Evolutionary conservation across 2,113 vertebrate species (phyloP).

Genomic region (Psophia crepitans): DNA sequence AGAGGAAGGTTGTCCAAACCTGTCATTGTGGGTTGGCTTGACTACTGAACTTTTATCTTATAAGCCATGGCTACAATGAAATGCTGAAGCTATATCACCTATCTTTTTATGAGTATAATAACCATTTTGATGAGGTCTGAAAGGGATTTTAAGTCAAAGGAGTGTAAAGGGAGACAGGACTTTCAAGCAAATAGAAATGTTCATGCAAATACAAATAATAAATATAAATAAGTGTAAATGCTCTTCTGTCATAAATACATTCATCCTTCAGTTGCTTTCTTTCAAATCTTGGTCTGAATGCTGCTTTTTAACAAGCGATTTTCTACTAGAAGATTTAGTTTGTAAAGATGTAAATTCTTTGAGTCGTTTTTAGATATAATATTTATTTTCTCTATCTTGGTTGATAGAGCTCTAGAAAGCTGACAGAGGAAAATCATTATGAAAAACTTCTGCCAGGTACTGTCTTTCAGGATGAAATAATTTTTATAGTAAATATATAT

Average conservation of each 20-base stretch:
- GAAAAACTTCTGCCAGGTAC: background rate
- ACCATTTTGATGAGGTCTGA: background rate
- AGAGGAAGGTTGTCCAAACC: background rate
- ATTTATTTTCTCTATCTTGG: background rate
- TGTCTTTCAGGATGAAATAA: background rate
- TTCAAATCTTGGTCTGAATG: background rate
- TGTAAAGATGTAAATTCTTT: background rate
- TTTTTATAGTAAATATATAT: background rate
- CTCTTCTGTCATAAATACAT: background rate
- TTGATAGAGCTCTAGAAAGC: background rate
- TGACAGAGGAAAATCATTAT: background rate
- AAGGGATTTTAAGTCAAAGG: background rate
- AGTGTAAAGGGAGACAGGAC: background rate
- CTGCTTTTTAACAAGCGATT: background rate
- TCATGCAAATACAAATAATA: background rate
- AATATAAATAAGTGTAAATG: background rate
- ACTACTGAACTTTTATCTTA: background rate
- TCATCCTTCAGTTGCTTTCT: background rate
- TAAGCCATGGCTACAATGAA: background rate
- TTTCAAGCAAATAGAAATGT: background rate
- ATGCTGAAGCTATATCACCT: background rate
- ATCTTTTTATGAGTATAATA: background rate
- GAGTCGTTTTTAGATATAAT: background rate
- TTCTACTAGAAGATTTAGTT: background rate
- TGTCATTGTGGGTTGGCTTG: background rate